Evolutionary conservation across 2,113 vertebrate species (phyloP).

Genomic region (Leucopsar rothschildi): DNA sequence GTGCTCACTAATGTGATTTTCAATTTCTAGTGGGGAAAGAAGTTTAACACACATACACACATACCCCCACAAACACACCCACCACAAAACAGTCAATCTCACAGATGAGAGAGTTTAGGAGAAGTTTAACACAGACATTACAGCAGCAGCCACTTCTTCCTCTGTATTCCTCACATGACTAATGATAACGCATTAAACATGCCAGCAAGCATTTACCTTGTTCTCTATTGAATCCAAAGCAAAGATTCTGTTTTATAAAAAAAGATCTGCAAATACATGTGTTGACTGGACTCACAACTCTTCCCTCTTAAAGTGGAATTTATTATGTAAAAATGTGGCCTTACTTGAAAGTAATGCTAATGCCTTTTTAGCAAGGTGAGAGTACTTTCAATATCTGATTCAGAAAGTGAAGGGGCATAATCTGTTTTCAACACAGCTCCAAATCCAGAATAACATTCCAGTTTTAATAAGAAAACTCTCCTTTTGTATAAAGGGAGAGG

Average conservation of each 20-base stretch:
- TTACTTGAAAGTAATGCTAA: neutral
- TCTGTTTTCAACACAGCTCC: neutral
- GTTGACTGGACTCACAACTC: neutral
- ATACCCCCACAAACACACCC: no score
- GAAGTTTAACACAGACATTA: neutral
- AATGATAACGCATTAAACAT: neutral
- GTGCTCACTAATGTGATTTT: neutral
- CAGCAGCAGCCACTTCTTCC: neutral
- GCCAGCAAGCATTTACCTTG: neutral
- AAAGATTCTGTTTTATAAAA: neutral
- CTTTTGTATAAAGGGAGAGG: neutral
- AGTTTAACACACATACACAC: neutral
- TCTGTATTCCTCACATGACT: neutral
- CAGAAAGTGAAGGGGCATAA: neutral
- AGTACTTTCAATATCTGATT: neutral
- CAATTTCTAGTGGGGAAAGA: neutral
- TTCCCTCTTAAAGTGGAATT: neutral
- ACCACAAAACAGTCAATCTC: neutral
- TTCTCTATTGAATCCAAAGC: neutral
- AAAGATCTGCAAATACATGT: neutral
- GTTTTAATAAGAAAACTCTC: neutral
- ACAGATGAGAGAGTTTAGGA: neutral
- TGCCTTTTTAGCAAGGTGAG: neutral
- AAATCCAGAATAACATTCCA: neutral
- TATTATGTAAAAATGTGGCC: neutral